Conservation (phyloP, 37 sponge, comb jelly and placozoan genomes). For the Halisarca cf. caerulea region DNA sequence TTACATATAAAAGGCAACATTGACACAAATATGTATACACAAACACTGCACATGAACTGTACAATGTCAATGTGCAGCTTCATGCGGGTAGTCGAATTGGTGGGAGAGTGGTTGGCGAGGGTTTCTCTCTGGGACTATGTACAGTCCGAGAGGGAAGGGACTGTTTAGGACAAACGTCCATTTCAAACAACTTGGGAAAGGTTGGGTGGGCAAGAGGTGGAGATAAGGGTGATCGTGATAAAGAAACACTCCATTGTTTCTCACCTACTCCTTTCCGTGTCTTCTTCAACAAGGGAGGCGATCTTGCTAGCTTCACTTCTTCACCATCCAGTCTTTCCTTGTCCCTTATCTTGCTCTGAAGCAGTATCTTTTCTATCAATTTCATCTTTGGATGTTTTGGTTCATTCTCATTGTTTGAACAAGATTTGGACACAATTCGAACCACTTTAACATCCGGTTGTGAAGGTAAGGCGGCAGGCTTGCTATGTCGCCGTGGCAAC, state of each 20-base stretch:
- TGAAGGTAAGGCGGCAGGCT: not conserved
- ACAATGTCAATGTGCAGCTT: too few species aligned
- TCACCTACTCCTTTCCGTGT: not conserved
- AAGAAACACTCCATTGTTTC: not conserved
- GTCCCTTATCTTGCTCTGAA: not conserved
- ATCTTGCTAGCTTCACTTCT: too few species aligned
- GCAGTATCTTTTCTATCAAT: not conserved
- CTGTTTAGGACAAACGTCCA: not conserved
- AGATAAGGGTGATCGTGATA: not conserved
- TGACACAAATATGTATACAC: too few species aligned
- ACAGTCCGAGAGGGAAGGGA: not conserved
- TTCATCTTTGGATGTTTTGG: not conserved
- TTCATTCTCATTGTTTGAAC: not conserved
- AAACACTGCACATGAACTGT: too few species aligned
- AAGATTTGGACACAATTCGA: not conserved
- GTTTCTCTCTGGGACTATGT: too few species aligned
- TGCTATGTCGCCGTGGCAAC: not conserved
- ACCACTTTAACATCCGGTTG: conserved; percentile 1
- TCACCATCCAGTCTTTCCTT: not conserved
- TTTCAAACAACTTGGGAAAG: not conserved
- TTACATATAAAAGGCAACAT: too few species aligned
- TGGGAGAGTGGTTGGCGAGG: not conserved
- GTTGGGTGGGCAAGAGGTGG: not conserved
- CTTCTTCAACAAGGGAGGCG: not conserved
- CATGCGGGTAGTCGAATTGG: not conserved